These are phyloP conservation scores for Rhamphomyia laevipes DNA, from an alignment of 2,888 invertebrate genomes.

Conservation along the genomic window DNA sequence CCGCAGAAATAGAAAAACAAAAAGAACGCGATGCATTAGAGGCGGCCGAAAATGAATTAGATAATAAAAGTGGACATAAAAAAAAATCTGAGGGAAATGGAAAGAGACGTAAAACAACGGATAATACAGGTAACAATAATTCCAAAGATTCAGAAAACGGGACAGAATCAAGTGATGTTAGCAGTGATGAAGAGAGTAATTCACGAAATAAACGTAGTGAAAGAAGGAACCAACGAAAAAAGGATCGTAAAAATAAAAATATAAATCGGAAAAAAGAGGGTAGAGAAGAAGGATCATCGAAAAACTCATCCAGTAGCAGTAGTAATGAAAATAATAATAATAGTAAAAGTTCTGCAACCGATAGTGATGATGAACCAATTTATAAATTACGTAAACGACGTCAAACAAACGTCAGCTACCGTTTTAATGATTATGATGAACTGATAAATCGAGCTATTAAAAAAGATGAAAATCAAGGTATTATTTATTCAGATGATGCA, in stretches of 20 bases:
- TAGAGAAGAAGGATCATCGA: conserved; percentile 21
- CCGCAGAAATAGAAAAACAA: conserved; percentile 21
- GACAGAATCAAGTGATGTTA: background rate
- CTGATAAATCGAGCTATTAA: conserved; percentile 87
- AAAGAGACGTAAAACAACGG: conserved; percentile 21
- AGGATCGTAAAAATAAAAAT: background rate
- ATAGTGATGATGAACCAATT: conserved; percentile 57
- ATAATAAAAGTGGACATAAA: conserved; percentile 19
- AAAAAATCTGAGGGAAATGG: conserved; percentile 23
- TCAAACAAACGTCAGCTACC: conserved; percentile 69
- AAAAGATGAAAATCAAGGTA: conserved; percentile 58
- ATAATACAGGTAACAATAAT: background rate
- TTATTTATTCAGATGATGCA: conserved; percentile 19
- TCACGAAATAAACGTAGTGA: background rate
- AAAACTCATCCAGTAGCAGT: conserved; percentile 14
- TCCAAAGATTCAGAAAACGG: conserved; percentile 1
- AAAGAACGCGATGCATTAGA: conserved; percentile 5
- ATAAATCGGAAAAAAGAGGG: conserved; percentile 17
- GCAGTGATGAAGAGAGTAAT: conserved; percentile 6
- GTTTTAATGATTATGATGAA: conserved; percentile 89
- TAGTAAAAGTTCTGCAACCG: conserved; percentile 22
- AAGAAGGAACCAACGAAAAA: background rate
- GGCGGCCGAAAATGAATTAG: conserved; percentile 13
- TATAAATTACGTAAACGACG: conserved; percentile 74
- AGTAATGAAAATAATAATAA: conserved; percentile 19